These are phyloP conservation scores for Cliona cf. orientalis DNA, from an alignment of 37 sponge, comb jelly and placozoan species.

Conservation along the genomic window DNA sequence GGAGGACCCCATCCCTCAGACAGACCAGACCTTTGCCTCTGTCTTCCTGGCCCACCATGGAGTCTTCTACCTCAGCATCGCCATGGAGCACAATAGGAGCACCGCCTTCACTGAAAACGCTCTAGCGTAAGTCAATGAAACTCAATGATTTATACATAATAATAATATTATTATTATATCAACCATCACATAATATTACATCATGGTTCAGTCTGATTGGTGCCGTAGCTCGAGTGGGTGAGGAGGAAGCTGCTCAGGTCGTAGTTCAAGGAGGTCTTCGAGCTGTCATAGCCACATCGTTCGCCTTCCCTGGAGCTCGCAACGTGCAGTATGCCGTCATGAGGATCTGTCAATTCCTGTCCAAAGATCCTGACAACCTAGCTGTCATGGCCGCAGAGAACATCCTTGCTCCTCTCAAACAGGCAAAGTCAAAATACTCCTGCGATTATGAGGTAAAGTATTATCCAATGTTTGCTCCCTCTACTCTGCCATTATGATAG, in stretches of 20 bases:
- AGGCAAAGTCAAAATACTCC: slow-evolving; percentile 7
- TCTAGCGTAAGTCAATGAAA: slow-evolving; percentile 21
- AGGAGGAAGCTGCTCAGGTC: slow-evolving; percentile 46
- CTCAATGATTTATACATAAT: too few relatives aligned
- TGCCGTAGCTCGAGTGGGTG: slow-evolving; percentile 17
- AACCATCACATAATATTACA: background rate
- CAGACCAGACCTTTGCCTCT: background rate
- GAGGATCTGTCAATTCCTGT: slow-evolving; percentile 3
- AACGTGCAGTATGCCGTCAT: slow-evolving; percentile 11
- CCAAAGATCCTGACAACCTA: slow-evolving; percentile 44
- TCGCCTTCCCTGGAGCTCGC: background rate
- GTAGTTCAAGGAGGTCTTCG: slow-evolving; percentile 68
- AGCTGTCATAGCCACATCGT: slow-evolving; percentile 13
- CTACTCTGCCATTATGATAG: background rate
- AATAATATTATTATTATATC: background rate
- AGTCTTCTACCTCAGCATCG: slow-evolving; percentile 27
- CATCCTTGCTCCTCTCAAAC: slow-evolving; percentile 2
- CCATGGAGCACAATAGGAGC: slow-evolving; percentile 11
- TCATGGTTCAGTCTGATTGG: slow-evolving; percentile 31
- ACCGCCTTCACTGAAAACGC: slow-evolving; percentile 28
- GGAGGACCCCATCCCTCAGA: background rate
- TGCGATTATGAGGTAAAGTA: slow-evolving; percentile 22
- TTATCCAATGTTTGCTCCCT: background rate
- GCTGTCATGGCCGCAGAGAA: slow-evolving; percentile 45
- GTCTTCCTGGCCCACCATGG: slow-evolving; percentile 30